phyloP scores from a whole-genome alignment of 2,113 vertebrate species.

The Tor tambroides region DNA sequence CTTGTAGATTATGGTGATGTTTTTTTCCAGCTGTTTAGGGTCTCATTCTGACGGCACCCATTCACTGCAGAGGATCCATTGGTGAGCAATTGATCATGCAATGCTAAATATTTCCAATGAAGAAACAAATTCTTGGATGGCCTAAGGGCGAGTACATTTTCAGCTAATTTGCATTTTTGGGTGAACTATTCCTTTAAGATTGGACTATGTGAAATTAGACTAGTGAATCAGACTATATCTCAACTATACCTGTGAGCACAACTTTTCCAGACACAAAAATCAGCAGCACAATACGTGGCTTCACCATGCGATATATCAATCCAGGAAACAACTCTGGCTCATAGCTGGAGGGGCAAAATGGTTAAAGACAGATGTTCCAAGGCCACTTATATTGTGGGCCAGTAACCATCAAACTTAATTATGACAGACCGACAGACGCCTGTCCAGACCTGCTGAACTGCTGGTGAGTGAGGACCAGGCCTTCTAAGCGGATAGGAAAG shows the following conservation, averaged over 20 bases:
- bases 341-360: conserved; percentile 77
- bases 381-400: neutral
- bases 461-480: conserved; percentile 89
- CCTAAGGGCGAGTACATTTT: neutral
- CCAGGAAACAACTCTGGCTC: conserved; percentile 97
- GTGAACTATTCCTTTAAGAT: neutral
- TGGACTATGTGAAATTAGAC: neutral
- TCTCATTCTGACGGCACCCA: no score
- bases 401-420: neutral
- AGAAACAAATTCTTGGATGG: no score
- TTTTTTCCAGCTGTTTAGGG: neutral
- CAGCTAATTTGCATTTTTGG: neutral
- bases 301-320: conserved; percentile 97
- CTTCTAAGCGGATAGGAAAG: conserved; percentile 92
- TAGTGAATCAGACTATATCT: neutral
- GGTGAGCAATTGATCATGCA: no score
- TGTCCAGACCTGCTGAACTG: conserved; percentile 90
- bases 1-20: neutral
- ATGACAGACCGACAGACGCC: conserved; percentile 6
- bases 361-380: neutral
- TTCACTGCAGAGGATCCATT: no score
- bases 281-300: conserved; percentile 93
- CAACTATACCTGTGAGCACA: conserved; percentile 87
- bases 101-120: no score
- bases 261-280: conserved; percentile 99